Evolutionary conservation across 1,140 invertebrate species (phyloP), one percentile per base, ranked within the genome.

Genomic region (Platyura marginata): DNA sequence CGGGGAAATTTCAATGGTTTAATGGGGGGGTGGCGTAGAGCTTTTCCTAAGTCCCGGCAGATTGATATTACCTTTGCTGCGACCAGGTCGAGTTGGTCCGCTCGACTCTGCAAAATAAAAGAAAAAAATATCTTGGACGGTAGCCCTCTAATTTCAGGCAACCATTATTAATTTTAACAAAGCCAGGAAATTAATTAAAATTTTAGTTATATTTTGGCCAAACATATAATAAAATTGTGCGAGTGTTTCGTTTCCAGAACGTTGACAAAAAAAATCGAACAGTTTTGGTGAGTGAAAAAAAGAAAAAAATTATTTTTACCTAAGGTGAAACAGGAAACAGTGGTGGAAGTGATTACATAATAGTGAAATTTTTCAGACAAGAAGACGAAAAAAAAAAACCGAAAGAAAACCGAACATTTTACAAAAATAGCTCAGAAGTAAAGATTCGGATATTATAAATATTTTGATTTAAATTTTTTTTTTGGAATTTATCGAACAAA

Each of bases 401-500:
- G 15, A 16, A 36, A 6, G 5, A n/a, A 18, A 36, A 36, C 34
- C 5, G 15, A n/a, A 11, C 34, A 36, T 11, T 36, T 11, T 11
- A 10, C 9, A 16, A 11, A 36, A 9, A n/a, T 36, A n/a, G n/a
- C 15, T 21, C 40, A 6, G 49, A 51, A n/a, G n/a, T n/a, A n/a
- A n/a, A n/a, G n/a, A n/a, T n/a, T n/a, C n/a, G n/a, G n/a, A n/a
- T n/a, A n/a, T n/a, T n/a, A n/a, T n/a, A n/a, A n/a, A n/a, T n/a
- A n/a, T n/a, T n/a, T n/a, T n/a, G n/a, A n/a, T n/a, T n/a, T n/a
- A n/a, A n/a, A n/a, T n/a, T n/a, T n/a, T n/a, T n/a, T n/a, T n/a
- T n/a, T n/a, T n/a, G n/a, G n/a, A n/a, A 29, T 29, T 29, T 29
- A 38, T 38, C 19, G n/a, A 38, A n/a, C 20, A 38, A 18, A 18